These are phyloP conservation scores for Lophochroa leadbeateri DNA, from an alignment of 2,113 vertebrate genomes.

Conservation along the genomic window DNA sequence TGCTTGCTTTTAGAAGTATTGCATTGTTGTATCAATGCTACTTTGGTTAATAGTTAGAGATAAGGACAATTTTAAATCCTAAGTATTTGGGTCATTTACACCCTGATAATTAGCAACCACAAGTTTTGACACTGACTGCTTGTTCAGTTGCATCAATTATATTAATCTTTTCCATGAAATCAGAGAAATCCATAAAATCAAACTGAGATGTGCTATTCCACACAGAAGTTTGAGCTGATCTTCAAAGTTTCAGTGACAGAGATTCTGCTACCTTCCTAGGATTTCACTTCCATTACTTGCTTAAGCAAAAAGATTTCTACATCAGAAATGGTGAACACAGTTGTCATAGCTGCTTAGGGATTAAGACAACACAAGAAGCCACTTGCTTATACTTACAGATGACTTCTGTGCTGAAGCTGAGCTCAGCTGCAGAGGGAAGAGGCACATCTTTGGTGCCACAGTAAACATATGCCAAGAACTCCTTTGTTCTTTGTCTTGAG, in stretches of 20 bases:
- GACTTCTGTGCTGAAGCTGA: neutral
- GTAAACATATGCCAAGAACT: neutral
- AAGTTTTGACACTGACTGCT: neutral
- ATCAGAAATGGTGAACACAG: neutral
- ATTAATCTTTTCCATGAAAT: neutral
- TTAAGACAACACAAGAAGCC: neutral
- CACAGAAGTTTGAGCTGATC: neutral
- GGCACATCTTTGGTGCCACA: rapidly evolving
- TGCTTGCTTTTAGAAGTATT: neutral
- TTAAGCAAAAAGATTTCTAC: neutral
- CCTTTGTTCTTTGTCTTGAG: neutral
- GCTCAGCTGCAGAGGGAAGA: neutral
- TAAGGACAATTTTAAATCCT: neutral
- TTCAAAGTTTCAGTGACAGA: neutral
- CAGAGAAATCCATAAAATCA: neutral
- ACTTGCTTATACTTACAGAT: neutral
- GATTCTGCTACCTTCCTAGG: neutral
- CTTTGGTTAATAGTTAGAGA: neutral
- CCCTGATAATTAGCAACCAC: neutral
- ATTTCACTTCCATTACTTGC: neutral
- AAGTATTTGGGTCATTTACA: neutral
- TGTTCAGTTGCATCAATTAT: neutral
- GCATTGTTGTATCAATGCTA: neutral
- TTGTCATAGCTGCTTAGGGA: neutral
- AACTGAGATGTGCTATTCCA: neutral